Percentiles rank a stretch among this genome's conserved stretches.
phyloP scores from a whole-genome alignment of 1,140 invertebrate species.

The Dendroctonus ponderosae region DNA sequence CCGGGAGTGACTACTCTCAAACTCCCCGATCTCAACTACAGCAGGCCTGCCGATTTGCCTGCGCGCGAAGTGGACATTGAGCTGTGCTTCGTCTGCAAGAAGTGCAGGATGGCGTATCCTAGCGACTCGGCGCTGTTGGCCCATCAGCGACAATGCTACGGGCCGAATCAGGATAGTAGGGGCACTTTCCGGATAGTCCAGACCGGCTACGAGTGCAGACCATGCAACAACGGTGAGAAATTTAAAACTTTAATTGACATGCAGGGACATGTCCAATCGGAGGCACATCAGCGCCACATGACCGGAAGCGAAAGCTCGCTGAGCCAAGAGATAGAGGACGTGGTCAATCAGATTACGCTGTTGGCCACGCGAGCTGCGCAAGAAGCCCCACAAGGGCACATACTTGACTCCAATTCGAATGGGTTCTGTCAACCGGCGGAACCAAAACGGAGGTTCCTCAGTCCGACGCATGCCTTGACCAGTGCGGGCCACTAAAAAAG shows the following conservation, averaged over 20 bases:
- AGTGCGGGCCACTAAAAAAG: conserved; percentile 56
- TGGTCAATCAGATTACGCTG: conserved; percentile 78
- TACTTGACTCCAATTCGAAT: conserved; percentile 53
- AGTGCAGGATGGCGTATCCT: conserved; percentile 79
- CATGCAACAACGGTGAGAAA: conserved; percentile 62
- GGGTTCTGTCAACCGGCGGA: conserved; percentile 56
- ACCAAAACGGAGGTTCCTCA: conserved; percentile 53
- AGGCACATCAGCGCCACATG: conserved; percentile 52
- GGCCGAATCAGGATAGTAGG: conserved; percentile 62
- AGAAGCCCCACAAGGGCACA: conserved; percentile 48
- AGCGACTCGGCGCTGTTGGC: conserved; percentile 68
- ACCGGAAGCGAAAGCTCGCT: conserved; percentile 58
- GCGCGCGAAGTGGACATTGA: conserved; percentile 68
- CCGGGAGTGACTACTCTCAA: conserved; percentile 65
- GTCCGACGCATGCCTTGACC: conserved; percentile 55
- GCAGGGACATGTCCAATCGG: conserved; percentile 66
- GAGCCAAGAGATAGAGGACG: conserved; percentile 77
- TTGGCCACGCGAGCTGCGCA: conserved; percentile 70
- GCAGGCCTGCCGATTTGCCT: conserved; percentile 43
- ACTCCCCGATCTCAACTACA: conserved; percentile 55
- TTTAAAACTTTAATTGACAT: conserved; percentile 62
- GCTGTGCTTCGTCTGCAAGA: conserved; percentile 81
- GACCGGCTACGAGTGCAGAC: conserved; percentile 67
- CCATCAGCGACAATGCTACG: conserved; percentile 71
- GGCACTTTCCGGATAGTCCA: conserved; percentile 66